Evolutionary conservation across 2,113 vertebrate species (phyloP).

Genomic region (Hippocampus zosterae): DNA sequence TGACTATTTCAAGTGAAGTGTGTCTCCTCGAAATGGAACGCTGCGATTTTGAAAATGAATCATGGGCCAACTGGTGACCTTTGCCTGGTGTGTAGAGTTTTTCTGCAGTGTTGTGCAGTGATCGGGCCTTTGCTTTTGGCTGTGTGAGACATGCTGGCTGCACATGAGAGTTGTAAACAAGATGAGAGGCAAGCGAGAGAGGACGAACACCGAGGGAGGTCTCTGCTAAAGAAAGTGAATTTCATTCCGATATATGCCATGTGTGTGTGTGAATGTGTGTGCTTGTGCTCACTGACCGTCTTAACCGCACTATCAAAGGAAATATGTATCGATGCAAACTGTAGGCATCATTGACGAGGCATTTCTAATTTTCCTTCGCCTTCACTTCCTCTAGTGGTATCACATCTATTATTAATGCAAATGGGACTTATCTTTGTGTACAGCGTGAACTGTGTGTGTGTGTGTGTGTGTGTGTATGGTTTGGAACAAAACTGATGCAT

Average conservation of each 20-base stretch:
- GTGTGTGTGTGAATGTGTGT: not conserved
- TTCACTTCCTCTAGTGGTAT: constrained; percentile 16
- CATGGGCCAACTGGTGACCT: constrained; percentile 51
- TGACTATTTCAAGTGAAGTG: constrained; percentile 16
- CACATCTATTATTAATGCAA: constrained; percentile 62
- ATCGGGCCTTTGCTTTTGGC: constrained; percentile 36
- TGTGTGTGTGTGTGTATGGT: constrained; percentile 6
- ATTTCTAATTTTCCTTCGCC: constrained; percentile 21
- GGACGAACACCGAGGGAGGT: constrained; percentile 15
- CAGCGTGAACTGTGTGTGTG: constrained; percentile 22
- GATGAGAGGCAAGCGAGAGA: constrained; percentile 6
- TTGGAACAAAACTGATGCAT: constrained; percentile 22
- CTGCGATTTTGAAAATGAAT: constrained; percentile 47
- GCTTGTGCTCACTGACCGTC: constrained; percentile 42
- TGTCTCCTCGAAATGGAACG: constrained; percentile 26
- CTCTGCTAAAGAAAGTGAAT: constrained; percentile 33
- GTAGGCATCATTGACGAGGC: constrained; percentile 46
- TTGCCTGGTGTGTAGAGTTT: constrained; percentile 45
- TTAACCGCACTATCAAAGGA: constrained; percentile 46
- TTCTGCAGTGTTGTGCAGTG: constrained; percentile 19
- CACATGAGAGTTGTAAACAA: constrained; percentile 29
- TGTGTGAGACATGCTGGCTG: constrained; percentile 32
- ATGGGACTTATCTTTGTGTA: constrained; percentile 37
- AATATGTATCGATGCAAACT: constrained; percentile 32
- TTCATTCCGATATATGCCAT: constrained; percentile 46